Base-by-base conservation (phyloP, 1,140 invertebrate genomes). In the Drosophila lacteicornis region DNA sequence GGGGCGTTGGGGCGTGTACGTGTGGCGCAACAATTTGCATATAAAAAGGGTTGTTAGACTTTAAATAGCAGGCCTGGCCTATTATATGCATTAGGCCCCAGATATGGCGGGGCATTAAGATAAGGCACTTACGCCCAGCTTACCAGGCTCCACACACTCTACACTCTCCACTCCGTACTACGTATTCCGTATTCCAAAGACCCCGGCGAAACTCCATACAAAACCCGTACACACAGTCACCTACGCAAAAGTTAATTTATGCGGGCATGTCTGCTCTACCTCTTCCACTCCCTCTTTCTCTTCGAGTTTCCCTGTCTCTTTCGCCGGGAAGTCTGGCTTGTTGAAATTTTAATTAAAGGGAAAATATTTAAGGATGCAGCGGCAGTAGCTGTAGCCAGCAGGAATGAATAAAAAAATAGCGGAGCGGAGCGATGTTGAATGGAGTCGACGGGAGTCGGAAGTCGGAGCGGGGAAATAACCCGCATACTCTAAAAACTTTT, bases 31-130 rank as follows among this genome's bases (percentile, higher is more conserved):
- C 85, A 90, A 90, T 90, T 90, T 90, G 81, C 86, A 85, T 90
- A 90, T 90, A 90, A 90, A 90, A 90, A 90, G 85, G 85, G 85
- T 90, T 90, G 85, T 90, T 90, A 85, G 85, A 90, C 79, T 82
- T 90, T 90, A 90, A 90, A 90, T 78, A 85, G 86, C 85, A 79
- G 81, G 66, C 74, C 81, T 73, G 82, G 82, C 79, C 86, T 85
- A 90, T 90, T 90, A 90, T 90, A 88, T 90, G 81, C 79, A 85
- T 91, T 90, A 90, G 86, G 79, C 62, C 71, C 61, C 58, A 90
- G 85, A 91, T 90, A 90, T 76, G 85, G 79, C 55, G 69, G 67
- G 74, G 71, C 86, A 90, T 85, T 91, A 90, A 90, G 86, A 90
- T 90, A 90, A 90, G 82, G 85, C 87, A 85, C 85, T 90, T 90